phyloP scores from a whole-genome alignment of 2,113 vertebrate species.

The Oophaga pumilio region DNA sequence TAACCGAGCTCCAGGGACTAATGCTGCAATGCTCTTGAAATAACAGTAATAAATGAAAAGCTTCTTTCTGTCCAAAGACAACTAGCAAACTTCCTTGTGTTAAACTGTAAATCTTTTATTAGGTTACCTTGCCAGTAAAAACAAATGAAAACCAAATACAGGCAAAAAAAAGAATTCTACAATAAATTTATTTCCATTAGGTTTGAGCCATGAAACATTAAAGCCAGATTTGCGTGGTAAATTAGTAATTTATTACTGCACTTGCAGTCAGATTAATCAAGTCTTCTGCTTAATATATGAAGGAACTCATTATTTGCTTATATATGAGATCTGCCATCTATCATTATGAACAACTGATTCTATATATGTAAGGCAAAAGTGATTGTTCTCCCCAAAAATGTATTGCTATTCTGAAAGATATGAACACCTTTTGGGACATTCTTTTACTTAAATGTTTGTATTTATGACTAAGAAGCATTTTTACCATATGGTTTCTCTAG shows the following conservation, averaged over 20 bases:
- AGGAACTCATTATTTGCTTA: neutral
- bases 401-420: neutral
- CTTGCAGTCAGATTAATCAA: constrained; percentile 4
- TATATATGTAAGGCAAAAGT: neutral
- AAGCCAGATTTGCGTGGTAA: constrained; percentile 1
- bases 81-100: constrained; percentile 70
- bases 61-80: constrained; percentile 66
- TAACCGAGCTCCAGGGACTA: constrained; percentile 58
- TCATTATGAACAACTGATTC: neutral
- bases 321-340: neutral
- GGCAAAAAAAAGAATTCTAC: constrained; percentile 52
- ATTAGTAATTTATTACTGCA: constrained; percentile 19
- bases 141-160: constrained; percentile 73
- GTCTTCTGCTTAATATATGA: neutral
- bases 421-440: no score
- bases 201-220: constrained; percentile 1
- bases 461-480: no score
- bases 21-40: constrained; percentile 66
- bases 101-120: constrained; percentile 71
- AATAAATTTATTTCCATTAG: constrained; percentile 31
- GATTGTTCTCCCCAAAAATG: neutral
- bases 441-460: no score
- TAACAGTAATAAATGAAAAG: constrained; percentile 69
- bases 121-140: constrained; percentile 69
- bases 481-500: no score